Conservation (phyloP, 2,888 invertebrate species). For the Caenorhabditis japonica region DNA sequence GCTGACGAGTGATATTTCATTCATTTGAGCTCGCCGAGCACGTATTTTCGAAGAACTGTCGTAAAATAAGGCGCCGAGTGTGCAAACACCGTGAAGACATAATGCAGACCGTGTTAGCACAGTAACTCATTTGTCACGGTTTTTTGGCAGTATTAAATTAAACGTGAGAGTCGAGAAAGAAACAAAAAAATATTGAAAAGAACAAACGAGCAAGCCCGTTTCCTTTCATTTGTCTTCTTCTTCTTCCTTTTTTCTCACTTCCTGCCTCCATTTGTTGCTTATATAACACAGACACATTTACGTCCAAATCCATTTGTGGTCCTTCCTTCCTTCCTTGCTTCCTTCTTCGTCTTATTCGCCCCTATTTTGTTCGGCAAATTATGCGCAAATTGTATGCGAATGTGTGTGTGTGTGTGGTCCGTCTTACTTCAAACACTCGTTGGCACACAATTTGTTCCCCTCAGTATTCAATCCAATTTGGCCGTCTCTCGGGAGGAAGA, state of each 20-base stretch:
- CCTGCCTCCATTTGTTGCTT: conserved; percentile 29
- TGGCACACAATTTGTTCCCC: conserved; percentile 36
- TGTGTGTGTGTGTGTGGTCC: conserved; percentile 22
- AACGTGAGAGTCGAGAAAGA: too few relatives aligned
- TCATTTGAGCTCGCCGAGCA: too few relatives aligned
- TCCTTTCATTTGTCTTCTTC: conserved; percentile 1
- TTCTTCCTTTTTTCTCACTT: neutral
- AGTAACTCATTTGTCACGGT: too few relatives aligned
- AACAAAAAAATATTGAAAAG: too few relatives aligned
- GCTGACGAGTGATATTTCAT: too few relatives aligned
- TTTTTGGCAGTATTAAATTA: too few relatives aligned
- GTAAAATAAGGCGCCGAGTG: too few relatives aligned
- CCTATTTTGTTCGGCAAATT: conserved; percentile 19
- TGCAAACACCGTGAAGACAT: too few relatives aligned
- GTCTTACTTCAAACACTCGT: neutral
- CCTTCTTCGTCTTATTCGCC: conserved; percentile 9
- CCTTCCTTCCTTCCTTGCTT: conserved; percentile 4
- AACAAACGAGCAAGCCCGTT: too few relatives aligned
- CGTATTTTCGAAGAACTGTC: too few relatives aligned
- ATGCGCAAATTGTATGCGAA: conserved; percentile 46
- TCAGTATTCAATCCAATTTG: conserved; percentile 44
- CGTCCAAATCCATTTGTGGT: conserved; percentile 32
- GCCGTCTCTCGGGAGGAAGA: conserved; percentile 1
- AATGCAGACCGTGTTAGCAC: too few relatives aligned
- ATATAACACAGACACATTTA: conserved; percentile 26